Percentiles rank a stretch among this genome's conserved stretches.
Conservation (phyloP, 1,140 invertebrate genomes). For the Agrypnia vestita region DNA sequence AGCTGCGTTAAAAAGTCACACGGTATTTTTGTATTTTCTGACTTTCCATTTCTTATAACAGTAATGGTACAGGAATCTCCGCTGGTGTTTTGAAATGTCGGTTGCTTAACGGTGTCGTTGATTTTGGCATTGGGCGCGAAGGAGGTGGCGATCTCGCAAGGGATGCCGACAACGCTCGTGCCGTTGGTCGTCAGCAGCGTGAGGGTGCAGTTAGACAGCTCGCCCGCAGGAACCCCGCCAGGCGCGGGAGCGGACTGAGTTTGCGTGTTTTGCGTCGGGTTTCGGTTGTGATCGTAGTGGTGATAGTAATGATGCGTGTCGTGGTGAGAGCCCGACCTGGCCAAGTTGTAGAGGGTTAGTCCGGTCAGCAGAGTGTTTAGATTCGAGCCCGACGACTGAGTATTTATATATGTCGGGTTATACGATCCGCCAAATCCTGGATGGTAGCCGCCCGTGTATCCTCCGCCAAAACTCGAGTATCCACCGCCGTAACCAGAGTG, state of each 20-base stretch:
- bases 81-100: background rate
- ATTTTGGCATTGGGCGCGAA: slow-evolving; percentile 42
- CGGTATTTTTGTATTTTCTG: slow-evolving; percentile 45
- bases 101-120: background rate
- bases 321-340: slow-evolving; percentile 30
- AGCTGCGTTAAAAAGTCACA: slow-evolving; percentile 49
- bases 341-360: slow-evolving; percentile 50
- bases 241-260: background rate
- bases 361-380: slow-evolving; percentile 49
- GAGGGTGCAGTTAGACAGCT: slow-evolving; percentile 49
- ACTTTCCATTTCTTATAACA: slow-evolving; percentile 32
- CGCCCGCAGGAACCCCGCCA: background rate
- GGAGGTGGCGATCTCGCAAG: slow-evolving; percentile 54
- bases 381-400: slow-evolving; percentile 12
- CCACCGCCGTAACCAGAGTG: background rate
- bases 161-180: slow-evolving; percentile 36
- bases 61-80: slow-evolving; percentile 47
- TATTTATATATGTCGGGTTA: background rate
- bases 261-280: background rate
- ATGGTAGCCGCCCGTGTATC: background rate
- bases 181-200: slow-evolving; percentile 24
- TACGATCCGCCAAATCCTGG: background rate
- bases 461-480: background rate
- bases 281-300: background rate
- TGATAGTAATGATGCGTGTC: background rate